phyloP scores from a whole-genome alignment of 1,140 invertebrate genomes.

The Zaprionus ornatus region DNA sequence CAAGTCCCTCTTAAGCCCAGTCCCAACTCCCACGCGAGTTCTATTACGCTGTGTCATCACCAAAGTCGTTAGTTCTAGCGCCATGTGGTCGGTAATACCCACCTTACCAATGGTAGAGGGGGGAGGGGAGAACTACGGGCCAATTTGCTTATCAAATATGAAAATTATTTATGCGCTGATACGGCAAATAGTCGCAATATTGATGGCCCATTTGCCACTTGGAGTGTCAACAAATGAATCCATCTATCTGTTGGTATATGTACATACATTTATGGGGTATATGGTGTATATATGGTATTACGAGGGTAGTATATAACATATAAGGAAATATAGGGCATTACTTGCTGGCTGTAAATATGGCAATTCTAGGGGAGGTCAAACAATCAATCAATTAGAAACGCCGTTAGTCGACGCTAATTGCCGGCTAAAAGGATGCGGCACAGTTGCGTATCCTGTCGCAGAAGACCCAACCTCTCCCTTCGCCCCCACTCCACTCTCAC shows the following conservation, averaged over 20 bases:
- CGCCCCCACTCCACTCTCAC: background rate
- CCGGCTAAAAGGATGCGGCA: conserved; percentile 34
- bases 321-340: no score
- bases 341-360: conserved; percentile 3
- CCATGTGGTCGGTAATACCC: background rate
- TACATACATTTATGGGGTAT: background rate
- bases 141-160: conserved; percentile 67
- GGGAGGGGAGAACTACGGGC: background rate
- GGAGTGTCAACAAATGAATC: conserved; percentile 22
- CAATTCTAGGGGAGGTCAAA: conserved; percentile 5
- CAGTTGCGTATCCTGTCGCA: conserved; percentile 8
- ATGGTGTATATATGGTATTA: background rate
- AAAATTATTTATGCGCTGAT: conserved; percentile 50
- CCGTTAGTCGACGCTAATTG: conserved; percentile 53
- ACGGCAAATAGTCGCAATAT: conserved; percentile 50
- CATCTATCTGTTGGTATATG: background rate
- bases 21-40: background rate
- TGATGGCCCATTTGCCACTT: conserved; percentile 32
- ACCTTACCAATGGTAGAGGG: background rate
- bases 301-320: background rate
- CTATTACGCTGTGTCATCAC: background rate
- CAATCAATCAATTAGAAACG: conserved; percentile 69
- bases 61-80: background rate
- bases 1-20: background rate
- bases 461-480: background rate